Percentiles rank a stretch among this genome's conserved stretches.
Evolutionary conservation across 1,140 invertebrate genomes (phyloP).

Genomic region (Yoshiicerus persimilis): DNA sequence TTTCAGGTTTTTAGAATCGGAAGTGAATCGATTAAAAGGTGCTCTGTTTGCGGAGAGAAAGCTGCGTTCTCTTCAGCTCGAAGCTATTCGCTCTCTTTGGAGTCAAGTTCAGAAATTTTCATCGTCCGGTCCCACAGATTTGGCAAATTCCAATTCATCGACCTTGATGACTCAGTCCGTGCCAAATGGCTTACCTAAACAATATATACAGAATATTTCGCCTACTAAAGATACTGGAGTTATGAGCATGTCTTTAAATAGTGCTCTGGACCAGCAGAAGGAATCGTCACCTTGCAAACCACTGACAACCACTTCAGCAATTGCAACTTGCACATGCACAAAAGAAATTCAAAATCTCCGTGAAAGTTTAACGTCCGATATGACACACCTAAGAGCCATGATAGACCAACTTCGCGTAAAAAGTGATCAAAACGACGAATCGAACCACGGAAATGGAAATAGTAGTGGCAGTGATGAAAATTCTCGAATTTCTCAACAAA

Average conservation of each 20-base stretch:
- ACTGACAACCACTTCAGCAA: background rate
- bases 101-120: slow-evolving; percentile 38
- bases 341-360: slow-evolving; percentile 39
- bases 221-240: background rate
- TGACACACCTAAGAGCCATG: slow-evolving; percentile 34
- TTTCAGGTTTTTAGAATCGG: slow-evolving; percentile 32
- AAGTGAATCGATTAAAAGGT: slow-evolving; percentile 36
- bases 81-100: slow-evolving; percentile 41
- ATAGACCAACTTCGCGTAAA: slow-evolving; percentile 32
- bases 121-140: background rate
- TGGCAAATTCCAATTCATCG: background rate
- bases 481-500: slow-evolving; percentile 25
- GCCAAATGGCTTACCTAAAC: slow-evolving; percentile 37
- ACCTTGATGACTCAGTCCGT: slow-evolving; percentile 43
- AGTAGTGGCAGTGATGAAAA: background rate
- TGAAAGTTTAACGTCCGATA: slow-evolving; percentile 36
- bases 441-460: background rate
- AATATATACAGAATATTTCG: background rate
- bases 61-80: slow-evolving; percentile 39
- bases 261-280: background rate
- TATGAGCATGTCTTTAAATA: slow-evolving; percentile 39
- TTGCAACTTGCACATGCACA: slow-evolving; percentile 29
- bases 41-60: slow-evolving; percentile 33
- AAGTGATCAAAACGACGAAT: background rate
- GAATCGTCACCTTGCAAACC: background rate